A percentile compares a stretch with the other conserved stretches of the same genome.
Conservation (phyloP, 2,888 invertebrate genomes). For the Bibio marci region DNA sequence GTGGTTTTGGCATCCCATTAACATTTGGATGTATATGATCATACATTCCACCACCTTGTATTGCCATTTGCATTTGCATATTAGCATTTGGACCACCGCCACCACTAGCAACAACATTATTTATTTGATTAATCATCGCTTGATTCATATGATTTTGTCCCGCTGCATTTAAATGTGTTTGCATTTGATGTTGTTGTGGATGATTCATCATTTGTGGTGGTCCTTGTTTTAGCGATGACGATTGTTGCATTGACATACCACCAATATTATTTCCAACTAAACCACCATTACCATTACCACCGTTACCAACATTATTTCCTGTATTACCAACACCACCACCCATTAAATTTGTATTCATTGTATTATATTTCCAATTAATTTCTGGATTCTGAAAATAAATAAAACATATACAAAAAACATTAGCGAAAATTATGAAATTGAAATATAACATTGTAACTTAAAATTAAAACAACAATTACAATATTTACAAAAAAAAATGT, state of each 20-base stretch:
- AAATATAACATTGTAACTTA: no score
- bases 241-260: conserved; percentile 30
- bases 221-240: conserved; percentile 30
- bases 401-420: no score
- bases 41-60: conserved; percentile 21
- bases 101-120: conserved; percentile 10
- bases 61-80: conserved; percentile 23
- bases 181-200: conserved; percentile 18
- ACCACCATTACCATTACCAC: conserved; percentile 18
- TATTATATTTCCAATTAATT: conserved; percentile 72
- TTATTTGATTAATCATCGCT: not conserved
- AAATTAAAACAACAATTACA: no score
- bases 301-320: conserved; percentile 27
- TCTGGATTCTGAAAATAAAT: conserved; percentile 53
- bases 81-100: conserved; percentile 19
- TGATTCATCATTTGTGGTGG: conserved; percentile 35
- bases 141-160: no score
- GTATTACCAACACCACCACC: conserved; percentile 29
- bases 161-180: conserved; percentile 1
- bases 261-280: not conserved
- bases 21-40: conserved; percentile 25
- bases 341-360: conserved; percentile 35
- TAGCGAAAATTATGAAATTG: no score
- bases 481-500: no score
- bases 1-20: conserved; percentile 17